Percentiles rank a stretch among this genome's conserved stretches.
Evolutionary conservation across 2,797 vertebrate species (phyloP).

Genomic region (Merluccius polli): DNA sequence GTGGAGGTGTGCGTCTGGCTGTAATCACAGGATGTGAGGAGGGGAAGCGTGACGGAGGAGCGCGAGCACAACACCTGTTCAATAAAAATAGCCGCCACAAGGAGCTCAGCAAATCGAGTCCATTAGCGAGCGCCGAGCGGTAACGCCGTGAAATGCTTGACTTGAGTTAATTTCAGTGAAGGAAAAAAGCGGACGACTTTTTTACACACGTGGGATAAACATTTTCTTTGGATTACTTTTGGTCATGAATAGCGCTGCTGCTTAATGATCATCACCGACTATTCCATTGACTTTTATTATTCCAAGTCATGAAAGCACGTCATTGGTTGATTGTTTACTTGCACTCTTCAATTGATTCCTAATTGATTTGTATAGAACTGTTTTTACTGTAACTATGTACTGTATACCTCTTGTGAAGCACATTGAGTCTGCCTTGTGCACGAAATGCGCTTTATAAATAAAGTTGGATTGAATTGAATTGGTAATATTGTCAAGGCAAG

Average conservation of each 20-base stretch:
- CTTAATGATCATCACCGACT: neutral
- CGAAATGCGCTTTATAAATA: no score
- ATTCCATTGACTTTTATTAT: neutral
- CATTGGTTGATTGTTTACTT: no score
- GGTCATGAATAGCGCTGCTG: neutral
- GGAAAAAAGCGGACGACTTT: neutral
- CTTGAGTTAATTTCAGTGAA: neutral
- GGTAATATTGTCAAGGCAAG: no score
- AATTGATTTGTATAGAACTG: no score
- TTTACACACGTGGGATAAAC: neutral
- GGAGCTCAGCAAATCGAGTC: slow-evolving; percentile 21
- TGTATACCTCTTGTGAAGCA: no score
- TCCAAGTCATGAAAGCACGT: neutral
- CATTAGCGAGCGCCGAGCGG: neutral
- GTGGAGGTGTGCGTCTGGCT: slow-evolving; percentile 9
- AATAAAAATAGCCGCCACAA: neutral
- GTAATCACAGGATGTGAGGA: slow-evolving; percentile 4
- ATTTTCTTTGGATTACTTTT: neutral
- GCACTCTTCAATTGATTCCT: no score
- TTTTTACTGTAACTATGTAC: no score
- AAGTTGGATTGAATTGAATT: no score
- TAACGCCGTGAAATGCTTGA: neutral
- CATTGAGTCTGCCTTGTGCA: no score
- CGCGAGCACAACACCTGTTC: slow-evolving; percentile 6
- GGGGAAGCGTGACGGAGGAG: neutral